Evolutionary conservation across 2,113 vertebrate species (phyloP), one percentile per base, ranked within the genome.

Genomic region (Rallus limicola): DNA sequence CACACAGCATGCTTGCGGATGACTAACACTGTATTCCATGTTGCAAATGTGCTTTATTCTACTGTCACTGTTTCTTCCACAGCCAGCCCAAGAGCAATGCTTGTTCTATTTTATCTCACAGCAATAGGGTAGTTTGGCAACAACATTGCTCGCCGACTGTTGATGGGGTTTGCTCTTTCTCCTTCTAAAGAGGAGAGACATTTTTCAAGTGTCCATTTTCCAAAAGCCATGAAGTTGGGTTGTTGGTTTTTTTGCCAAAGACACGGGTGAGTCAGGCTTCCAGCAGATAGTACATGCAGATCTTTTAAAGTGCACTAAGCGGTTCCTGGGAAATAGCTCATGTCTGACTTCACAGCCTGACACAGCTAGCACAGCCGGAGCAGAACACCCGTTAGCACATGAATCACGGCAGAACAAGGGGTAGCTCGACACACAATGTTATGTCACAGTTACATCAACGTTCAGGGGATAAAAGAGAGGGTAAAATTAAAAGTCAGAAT

Each of bases 281-380:
- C 44, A 77, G 31, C 2, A 93, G 87, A 88, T 14, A 96, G 90
- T 67, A 97, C 94, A 91, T 34, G 76, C 40, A 96, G 95, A 96
- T 82, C 94, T 90, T 64, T 89, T 48, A 76, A 85, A 70, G 50
- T 0, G 0, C 55, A 26, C 53, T 31, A 62, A 75, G 69, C 42
- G 3, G 0, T n/a, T 86, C 63, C 81, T 67, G 56, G 79, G 48
- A 94, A 95, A 94, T 25, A 48, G 48, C n/a, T 95, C 90, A 68
- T 3, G 1, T 28, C 44, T 93, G 91, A 69, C 40, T 82, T 90
- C 75, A 91, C 10, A 92, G 87, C 33, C 65, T 75, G 68, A 92
- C 69, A 91, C 2, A 40, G 70, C 16, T 79, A 53, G 40, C 6
- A 2, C 2, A 0, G 23, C 40, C 62, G 0, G 0, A 79, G 55